These are phyloP conservation scores for Pristis pectinata DNA, from an alignment of 2,797 vertebrate species.

Conservation along the genomic window DNA sequence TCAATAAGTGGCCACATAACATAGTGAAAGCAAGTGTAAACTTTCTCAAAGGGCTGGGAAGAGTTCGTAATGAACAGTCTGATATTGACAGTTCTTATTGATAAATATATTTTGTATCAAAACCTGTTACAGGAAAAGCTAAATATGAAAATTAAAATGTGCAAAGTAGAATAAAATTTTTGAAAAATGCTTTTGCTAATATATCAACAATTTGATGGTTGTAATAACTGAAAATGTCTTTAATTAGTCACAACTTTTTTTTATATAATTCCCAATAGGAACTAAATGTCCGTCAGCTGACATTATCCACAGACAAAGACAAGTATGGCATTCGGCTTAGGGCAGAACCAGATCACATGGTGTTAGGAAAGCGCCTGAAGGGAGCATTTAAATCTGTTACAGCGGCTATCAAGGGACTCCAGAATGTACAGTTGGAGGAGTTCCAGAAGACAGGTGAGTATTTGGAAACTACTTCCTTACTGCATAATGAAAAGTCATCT, in stretches of 20 bases:
- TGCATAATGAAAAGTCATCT: neutral
- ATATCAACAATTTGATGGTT: neutral
- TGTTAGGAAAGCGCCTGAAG: slow-evolving; percentile 89
- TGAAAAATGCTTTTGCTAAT: neutral
- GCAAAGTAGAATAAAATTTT: neutral
- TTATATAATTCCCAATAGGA: slow-evolving; percentile 61
- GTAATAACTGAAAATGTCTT: neutral
- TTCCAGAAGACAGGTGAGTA: slow-evolving; percentile 81
- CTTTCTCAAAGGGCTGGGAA: neutral
- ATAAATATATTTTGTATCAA: neutral
- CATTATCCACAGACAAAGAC: slow-evolving; percentile 83
- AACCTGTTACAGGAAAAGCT: neutral
- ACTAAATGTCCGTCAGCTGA: slow-evolving; percentile 84
- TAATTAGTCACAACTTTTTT: neutral
- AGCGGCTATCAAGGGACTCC: slow-evolving; percentile 80
- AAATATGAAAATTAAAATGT: neutral
- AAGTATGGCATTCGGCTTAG: slow-evolving; percentile 79
- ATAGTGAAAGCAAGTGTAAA: neutral
- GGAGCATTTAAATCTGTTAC: slow-evolving; percentile 81
- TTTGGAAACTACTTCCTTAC: neutral
- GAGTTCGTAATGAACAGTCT: neutral
- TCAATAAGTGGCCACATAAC: neutral
- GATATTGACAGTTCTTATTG: neutral
- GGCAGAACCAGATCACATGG: slow-evolving; percentile 95
- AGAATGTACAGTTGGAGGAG: slow-evolving; percentile 73